A percentile compares a stretch with the other conserved stretches of the same genome.
Conservation (phyloP, 2,797 vertebrate genomes). For the Psittacula derbiana region DNA sequence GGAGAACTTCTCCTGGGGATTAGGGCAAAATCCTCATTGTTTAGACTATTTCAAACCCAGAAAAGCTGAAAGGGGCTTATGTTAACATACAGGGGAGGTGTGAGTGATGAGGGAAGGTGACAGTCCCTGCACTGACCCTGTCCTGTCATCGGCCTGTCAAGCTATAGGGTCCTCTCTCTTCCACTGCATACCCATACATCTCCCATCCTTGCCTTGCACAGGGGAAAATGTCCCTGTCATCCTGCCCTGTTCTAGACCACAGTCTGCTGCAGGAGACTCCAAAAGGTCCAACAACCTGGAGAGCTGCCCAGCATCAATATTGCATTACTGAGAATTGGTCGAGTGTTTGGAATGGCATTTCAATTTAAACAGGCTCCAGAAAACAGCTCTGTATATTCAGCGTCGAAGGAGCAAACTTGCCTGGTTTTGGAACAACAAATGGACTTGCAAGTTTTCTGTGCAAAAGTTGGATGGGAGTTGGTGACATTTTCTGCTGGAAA, state of each 20-base stretch:
- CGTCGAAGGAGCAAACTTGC: neutral
- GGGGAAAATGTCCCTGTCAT: neutral
- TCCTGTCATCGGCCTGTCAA: neutral
- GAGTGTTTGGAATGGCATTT: neutral
- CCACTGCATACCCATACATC: neutral
- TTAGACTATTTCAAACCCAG: neutral
- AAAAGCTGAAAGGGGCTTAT: neutral
- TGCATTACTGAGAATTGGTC: neutral
- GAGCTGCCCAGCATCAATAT: neutral
- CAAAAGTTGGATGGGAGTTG: neutral
- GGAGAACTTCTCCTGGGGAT: neutral
- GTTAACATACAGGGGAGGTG: neutral
- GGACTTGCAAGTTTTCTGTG: neutral
- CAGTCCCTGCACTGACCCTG: neutral
- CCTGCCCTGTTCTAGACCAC: neutral
- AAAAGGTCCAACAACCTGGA: neutral
- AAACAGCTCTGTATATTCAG: neutral
- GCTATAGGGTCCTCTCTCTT: neutral
- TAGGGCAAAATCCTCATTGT: conserved; percentile 3
- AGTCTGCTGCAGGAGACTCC: neutral
- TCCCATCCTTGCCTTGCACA: neutral
- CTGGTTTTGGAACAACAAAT: neutral
- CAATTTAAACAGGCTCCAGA: neutral
- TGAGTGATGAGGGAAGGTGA: neutral
- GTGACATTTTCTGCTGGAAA: conserved; percentile 38